A percentile compares a stretch with the other conserved stretches of the same genome.
Evolutionary conservation across 2,797 vertebrate genomes (phyloP).

Genomic region (Epinephelus coioides): DNA sequence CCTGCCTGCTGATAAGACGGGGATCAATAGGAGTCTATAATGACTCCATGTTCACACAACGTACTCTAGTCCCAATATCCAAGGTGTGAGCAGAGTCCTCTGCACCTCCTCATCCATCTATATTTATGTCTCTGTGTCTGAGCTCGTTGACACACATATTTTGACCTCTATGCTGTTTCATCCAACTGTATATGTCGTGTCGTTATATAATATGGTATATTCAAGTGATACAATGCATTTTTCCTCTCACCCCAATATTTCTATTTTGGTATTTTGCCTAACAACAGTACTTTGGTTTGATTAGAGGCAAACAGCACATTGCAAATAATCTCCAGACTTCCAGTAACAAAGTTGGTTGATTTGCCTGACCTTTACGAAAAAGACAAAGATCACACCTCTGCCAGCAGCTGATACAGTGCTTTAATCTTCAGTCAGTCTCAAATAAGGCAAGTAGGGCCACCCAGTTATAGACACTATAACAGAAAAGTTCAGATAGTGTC

Average conservation of each 20-base stretch:
- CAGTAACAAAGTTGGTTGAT: not conserved
- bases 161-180: not conserved
- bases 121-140: not conserved
- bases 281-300: too few relatives aligned
- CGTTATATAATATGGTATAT: too few relatives aligned
- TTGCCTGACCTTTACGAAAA: not conserved
- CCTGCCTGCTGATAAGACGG: slow-evolving; percentile 52
- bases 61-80: not conserved
- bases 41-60: slow-evolving; percentile 19
- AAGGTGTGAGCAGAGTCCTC: not conserved
- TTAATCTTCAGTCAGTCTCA: too few relatives aligned
- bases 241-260: too few relatives aligned
- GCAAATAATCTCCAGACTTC: not conserved
- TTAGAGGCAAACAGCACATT: not conserved
- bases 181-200: too few relatives aligned
- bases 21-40: slow-evolving; percentile 51
- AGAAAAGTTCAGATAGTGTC: too few relatives aligned
- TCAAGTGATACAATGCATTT: too few relatives aligned
- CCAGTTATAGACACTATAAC: too few relatives aligned
- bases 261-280: too few relatives aligned
- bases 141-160: not conserved
- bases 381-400: not conserved
- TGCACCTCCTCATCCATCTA: not conserved
- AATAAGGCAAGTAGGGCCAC: too few relatives aligned
- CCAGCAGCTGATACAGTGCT: too few relatives aligned